Base-by-base conservation (phyloP, 2,113 vertebrate species). In the Centrocercus urophasianus region DNA sequence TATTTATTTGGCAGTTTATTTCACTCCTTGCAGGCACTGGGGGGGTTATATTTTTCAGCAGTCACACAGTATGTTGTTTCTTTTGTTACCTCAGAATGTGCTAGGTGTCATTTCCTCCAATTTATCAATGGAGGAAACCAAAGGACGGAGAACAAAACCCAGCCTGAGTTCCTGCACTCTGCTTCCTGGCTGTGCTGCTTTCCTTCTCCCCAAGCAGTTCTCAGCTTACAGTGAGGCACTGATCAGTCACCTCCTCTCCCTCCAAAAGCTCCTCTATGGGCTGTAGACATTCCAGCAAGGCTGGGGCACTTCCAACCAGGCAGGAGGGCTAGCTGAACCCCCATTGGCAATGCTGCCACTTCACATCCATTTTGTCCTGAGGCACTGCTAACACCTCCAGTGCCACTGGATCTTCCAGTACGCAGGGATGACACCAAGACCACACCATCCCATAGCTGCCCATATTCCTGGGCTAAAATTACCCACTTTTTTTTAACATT, bases 71-170 rank as follows among this genome's bases (percentile, higher is more conserved):
- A 24, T 14, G 34, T 20, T 21, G 40, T 64, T 93, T 83, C 92
- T 94, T 60, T 77, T 76, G 59, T 63, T 82, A 8, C 63, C 82
- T 86, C 66, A 91, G 32, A 70, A 87, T 80, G 82, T 18, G 60
- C 75, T 86, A 74, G 87, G 60, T 86, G 93, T 93, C 10, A 93
- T 91, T 96, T 96, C 93, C 94, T 94, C 67, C 91, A 66, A 88
- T 94, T 93, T 89, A 83, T 32, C 0, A 4, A 38, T 67, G 78
- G 86, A 91, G 95, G 95, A 96, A 96, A 89, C 84, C 17, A 57
- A 89, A 60, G 71, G 78, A 52, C 0, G 8, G 56, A 77, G 82
- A 96, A 96, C 91, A 95, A 95, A 93, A 86, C 9, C 2, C 28
- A 77, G 43, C 34, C n/a, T 0, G 17, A 65, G 93, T 83, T 89